A percentile compares a stretch with the other conserved stretches of the same genome.
These are phyloP conservation scores for Natrix natrix DNA, from an alignment of 2,797 vertebrate genomes.

Conservation along the genomic window DNA sequence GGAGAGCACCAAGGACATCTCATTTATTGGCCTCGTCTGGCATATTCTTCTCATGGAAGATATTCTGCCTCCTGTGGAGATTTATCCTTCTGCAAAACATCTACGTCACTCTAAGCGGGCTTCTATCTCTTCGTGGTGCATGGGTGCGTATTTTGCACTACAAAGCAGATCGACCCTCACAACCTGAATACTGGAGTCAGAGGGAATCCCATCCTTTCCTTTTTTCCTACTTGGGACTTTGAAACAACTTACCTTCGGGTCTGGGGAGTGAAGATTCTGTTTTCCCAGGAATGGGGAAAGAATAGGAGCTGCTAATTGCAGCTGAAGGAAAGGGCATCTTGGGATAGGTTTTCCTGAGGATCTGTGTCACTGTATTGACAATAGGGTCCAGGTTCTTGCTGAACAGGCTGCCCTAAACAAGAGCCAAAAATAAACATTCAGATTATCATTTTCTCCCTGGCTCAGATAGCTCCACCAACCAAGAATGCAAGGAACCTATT, in stretches of 20 bases:
- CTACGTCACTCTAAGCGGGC: neutral
- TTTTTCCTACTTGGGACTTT: neutral
- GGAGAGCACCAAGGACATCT: neutral
- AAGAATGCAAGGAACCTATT: neutral
- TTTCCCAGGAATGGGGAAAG: slow-evolving; percentile 72
- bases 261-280: neutral
- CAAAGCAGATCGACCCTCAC: neutral
- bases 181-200: neutral
- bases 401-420: slow-evolving; percentile 73
- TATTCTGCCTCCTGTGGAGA: neutral
- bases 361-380: slow-evolving; percentile 71
- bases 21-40: neutral
- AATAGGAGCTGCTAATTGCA: slow-evolving; percentile 75
- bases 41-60: neutral
- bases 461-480: neutral
- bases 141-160: neutral
- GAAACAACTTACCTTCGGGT: slow-evolving; percentile 59
- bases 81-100: neutral
- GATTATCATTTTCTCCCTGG: rapidly evolving
- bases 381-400: slow-evolving; percentile 73
- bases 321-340: slow-evolving; percentile 76
- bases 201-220: neutral
- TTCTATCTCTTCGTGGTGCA: no score
- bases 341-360: slow-evolving; percentile 86
- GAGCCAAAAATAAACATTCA: neutral